Conservation (phyloP, 2,113 vertebrate species). For the Phasianus colchicus region DNA sequence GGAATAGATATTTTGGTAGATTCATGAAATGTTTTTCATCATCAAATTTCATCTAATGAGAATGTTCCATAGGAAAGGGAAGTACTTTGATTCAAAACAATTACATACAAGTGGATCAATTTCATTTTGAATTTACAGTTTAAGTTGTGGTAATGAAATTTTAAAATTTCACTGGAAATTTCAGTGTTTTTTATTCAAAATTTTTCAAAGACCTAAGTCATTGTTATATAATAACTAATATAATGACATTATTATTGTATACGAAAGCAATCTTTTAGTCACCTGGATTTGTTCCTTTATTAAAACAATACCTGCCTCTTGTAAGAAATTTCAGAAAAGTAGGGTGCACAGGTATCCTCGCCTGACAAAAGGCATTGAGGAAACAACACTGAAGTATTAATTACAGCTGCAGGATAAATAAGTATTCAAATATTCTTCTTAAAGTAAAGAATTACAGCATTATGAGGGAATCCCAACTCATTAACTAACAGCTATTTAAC, state of each 20-base stretch:
- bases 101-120: neutral
- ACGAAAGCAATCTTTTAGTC: neutral
- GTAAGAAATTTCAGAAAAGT: neutral
- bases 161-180: neutral
- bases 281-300: neutral
- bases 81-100: neutral
- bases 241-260: neutral
- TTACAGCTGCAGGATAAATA: neutral
- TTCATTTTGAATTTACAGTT: neutral
- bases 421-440: constrained; percentile 6
- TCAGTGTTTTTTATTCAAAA: neutral
- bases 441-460: neutral
- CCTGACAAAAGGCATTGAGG: too few relatives aligned
- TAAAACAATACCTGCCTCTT: neutral
- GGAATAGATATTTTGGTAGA: neutral
- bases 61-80: neutral
- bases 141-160: rapidly evolving
- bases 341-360: neutral
- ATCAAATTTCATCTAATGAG: neutral
- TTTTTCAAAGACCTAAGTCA: neutral
- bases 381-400: neutral
- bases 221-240: neutral
- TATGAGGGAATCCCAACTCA: neutral
- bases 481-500: neutral
- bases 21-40: neutral